Percentiles rank a stretch among this genome's conserved stretches.
Conservation (phyloP, 2,888 invertebrate species). For the Alloscopus bannaensis region DNA sequence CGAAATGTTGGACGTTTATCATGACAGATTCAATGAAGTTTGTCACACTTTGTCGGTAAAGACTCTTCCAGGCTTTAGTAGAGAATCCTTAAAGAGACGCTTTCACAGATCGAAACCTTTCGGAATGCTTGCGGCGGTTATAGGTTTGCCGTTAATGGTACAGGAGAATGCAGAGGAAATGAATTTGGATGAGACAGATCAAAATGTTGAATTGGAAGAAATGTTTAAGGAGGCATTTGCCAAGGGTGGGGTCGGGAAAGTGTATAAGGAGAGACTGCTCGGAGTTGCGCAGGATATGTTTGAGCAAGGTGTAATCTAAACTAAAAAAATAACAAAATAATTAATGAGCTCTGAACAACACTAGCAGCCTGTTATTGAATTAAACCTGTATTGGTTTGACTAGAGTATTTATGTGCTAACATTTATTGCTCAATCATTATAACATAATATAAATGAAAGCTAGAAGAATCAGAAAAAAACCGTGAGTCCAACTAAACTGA, state of each 20-base stretch:
- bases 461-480: no score
- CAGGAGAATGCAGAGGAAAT: slow-evolving; percentile 1
- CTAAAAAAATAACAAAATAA: no score
- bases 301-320: slow-evolving; percentile 49
- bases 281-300: slow-evolving; percentile 44
- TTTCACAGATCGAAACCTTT: slow-evolving; percentile 49
- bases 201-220: slow-evolving; percentile 21
- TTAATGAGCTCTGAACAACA: no score
- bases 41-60: slow-evolving; percentile 36
- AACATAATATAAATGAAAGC: no score
- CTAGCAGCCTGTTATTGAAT: no score
- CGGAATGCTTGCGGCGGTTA: slow-evolving; percentile 34
- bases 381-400: no score
- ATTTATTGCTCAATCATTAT: no score
- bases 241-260: not conserved
- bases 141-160: slow-evolving; percentile 47
- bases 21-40: slow-evolving; percentile 45
- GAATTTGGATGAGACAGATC: slow-evolving; percentile 21
- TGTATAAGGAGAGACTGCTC: slow-evolving; percentile 35
- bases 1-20: slow-evolving; percentile 26
- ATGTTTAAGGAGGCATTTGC: slow-evolving; percentile 27
- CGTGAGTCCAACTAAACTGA: no score
- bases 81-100: slow-evolving; percentile 29
- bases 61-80: slow-evolving; percentile 51
- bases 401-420: no score